phyloP scores from a whole-genome alignment of 2,888 invertebrate genomes.

The Drosophila subquinaria region DNA sequence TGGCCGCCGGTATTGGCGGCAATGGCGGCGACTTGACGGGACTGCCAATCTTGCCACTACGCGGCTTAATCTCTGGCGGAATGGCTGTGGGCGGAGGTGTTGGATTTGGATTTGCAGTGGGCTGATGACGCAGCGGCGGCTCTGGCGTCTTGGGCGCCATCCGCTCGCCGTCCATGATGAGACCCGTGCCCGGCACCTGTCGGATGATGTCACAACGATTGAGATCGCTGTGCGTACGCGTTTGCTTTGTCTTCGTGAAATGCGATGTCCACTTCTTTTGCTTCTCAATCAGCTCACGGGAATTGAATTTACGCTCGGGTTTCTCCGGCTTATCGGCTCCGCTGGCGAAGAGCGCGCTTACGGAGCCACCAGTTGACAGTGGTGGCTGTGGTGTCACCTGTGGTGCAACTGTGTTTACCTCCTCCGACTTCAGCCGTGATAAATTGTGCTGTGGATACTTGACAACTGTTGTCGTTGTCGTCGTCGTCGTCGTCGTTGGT shows the following conservation, averaged over 20 bases:
- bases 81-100: slow-evolving; percentile 47
- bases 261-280: slow-evolving; percentile 97
- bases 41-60: slow-evolving; percentile 84
- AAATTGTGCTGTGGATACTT: slow-evolving; percentile 85
- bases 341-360: slow-evolving; percentile 60
- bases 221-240: slow-evolving; percentile 88
- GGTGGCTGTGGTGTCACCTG: slow-evolving; percentile 1
- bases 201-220: slow-evolving; percentile 87
- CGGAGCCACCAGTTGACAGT: slow-evolving; percentile 50
- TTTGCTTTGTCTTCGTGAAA: slow-evolving; percentile 91
- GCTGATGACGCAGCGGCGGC: slow-evolving; percentile 77
- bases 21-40: slow-evolving; percentile 85
- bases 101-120: slow-evolving; percentile 27
- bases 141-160: slow-evolving; percentile 61
- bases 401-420: slow-evolving; percentile 58
- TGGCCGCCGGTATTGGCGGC: slow-evolving; percentile 84
- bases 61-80: slow-evolving; percentile 85
- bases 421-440: slow-evolving; percentile 88
- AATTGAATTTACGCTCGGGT: slow-evolving; percentile 92
- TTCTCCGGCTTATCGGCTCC: slow-evolving; percentile 90
- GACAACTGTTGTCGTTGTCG: slow-evolving; percentile 71
- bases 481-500: slow-evolving; percentile 73
- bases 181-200: slow-evolving; percentile 86
- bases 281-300: slow-evolving; percentile 94
- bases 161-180: slow-evolving; percentile 85